Evolutionary conservation across 1,140 invertebrate species (phyloP).

Genomic region (Aphelinus atriplicis): DNA sequence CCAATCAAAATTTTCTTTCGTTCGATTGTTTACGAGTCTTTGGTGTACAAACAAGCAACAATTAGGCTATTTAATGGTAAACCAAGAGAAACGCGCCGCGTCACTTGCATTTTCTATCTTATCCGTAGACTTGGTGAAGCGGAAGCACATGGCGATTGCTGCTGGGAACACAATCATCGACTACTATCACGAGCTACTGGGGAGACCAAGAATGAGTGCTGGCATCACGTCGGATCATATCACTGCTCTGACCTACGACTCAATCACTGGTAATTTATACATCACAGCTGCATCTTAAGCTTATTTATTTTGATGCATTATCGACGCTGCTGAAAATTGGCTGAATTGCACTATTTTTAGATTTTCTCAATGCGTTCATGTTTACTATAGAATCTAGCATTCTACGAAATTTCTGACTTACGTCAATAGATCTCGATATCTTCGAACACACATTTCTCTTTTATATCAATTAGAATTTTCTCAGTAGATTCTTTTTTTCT

Average conservation of each 20-base stretch:
- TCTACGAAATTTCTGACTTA: no score
- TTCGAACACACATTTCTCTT: no score
- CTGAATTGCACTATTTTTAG: no score
- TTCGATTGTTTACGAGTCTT: background rate
- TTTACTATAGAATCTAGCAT: no score
- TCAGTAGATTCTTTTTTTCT: no score
- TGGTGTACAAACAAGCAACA: background rate
- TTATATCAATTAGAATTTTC: no score
- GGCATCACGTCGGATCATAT: slow-evolving; percentile 35
- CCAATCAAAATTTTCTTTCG: background rate
- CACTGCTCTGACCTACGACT: slow-evolving; percentile 53
- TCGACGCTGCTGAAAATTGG: no score
- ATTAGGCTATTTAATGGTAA: no score
- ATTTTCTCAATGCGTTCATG: no score
- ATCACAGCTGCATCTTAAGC: no score
- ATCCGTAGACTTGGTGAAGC: slow-evolving; percentile 33
- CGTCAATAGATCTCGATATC: no score
- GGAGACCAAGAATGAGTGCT: slow-evolving; percentile 51
- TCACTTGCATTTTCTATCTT: background rate
- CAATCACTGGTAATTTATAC: slow-evolving; percentile 50
- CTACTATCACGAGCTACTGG: slow-evolving; percentile 58
- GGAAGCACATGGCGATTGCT: slow-evolving; percentile 50
- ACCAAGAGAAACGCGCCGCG: no score
- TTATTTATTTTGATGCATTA: background rate
- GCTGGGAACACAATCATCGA: slow-evolving; percentile 50